phyloP scores from a whole-genome alignment of 2,113 vertebrate species.

The Circaetus cinerascens region DNA sequence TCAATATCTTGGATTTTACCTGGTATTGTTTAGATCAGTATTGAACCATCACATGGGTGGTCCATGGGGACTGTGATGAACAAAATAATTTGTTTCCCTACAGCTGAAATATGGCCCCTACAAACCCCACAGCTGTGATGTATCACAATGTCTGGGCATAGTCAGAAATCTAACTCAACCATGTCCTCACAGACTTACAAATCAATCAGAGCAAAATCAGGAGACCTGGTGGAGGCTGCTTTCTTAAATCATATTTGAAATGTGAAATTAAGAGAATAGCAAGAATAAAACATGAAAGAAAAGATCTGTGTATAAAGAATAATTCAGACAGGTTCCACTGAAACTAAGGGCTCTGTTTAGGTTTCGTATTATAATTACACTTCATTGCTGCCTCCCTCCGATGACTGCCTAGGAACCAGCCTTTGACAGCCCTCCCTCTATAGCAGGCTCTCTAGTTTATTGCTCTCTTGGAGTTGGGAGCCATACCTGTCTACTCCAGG shows the following conservation, averaged over 20 bases:
- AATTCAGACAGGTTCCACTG: not conserved
- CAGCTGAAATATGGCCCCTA: not conserved
- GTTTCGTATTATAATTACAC: not conserved
- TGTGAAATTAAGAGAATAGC: not conserved
- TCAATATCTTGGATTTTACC: not conserved
- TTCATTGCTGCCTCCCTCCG: not conserved
- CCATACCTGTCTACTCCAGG: not conserved
- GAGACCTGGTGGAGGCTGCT: not conserved
- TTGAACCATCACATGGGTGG: not conserved
- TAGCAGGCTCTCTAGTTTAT: not conserved
- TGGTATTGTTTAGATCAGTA: not conserved
- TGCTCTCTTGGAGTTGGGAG: not conserved
- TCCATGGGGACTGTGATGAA: not conserved
- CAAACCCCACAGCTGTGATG: not conserved
- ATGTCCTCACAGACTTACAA: not conserved
- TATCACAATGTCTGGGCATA: not conserved
- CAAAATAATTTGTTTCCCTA: not conserved
- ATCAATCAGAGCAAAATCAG: not conserved
- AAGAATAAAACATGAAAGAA: not conserved
- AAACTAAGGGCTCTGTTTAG: not conserved
- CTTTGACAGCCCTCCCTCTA: not conserved
- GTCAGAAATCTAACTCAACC: not conserved
- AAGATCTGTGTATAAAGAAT: not conserved
- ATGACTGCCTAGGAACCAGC: not conserved
- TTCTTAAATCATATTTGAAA: conserved; percentile 13